phyloP scores from a whole-genome alignment of 2,113 vertebrate species.

The Sitta europaea region DNA sequence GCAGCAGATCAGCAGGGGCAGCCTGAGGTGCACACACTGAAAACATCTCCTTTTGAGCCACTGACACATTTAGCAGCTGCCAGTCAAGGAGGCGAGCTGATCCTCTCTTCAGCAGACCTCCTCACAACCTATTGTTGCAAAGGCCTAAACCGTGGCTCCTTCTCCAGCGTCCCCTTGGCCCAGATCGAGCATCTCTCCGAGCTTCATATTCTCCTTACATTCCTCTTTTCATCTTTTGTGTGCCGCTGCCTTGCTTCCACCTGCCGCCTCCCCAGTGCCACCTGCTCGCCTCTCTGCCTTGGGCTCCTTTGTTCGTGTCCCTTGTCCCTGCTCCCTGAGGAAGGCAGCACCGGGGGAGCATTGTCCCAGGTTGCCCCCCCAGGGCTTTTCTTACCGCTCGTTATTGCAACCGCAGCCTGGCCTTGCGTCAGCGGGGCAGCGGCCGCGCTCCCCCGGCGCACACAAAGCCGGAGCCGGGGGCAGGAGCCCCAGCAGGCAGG shows the following conservation, averaged over 20 bases:
- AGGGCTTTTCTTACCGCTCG: background rate
- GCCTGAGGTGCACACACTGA: background rate
- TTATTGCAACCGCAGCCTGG: background rate
- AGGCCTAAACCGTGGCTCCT: background rate
- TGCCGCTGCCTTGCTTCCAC: background rate
- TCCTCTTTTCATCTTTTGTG: background rate
- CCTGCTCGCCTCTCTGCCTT: background rate
- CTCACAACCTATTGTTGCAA: conserved; percentile 1
- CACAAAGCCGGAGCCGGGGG: background rate
- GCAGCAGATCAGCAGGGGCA: conserved; percentile 19
- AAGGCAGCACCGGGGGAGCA: background rate
- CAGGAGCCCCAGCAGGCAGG: background rate
- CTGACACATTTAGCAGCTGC: conserved; percentile 34
- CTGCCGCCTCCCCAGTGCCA: background rate
- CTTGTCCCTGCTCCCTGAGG: background rate
- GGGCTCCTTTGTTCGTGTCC: background rate
- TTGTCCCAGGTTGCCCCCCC: background rate
- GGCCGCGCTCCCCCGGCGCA: background rate
- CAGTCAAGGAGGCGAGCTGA: conserved; percentile 25
- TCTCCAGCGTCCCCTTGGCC: background rate
- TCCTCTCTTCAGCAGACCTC: background rate
- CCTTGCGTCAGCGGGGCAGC: background rate
- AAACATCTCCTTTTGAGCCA: conserved; percentile 12
- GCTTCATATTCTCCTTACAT: background rate
- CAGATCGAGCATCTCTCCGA: background rate